These are phyloP conservation scores for Halocynthia aurantium DNA, from an alignment of 23 tunicate species.

Conservation along the genomic window DNA sequence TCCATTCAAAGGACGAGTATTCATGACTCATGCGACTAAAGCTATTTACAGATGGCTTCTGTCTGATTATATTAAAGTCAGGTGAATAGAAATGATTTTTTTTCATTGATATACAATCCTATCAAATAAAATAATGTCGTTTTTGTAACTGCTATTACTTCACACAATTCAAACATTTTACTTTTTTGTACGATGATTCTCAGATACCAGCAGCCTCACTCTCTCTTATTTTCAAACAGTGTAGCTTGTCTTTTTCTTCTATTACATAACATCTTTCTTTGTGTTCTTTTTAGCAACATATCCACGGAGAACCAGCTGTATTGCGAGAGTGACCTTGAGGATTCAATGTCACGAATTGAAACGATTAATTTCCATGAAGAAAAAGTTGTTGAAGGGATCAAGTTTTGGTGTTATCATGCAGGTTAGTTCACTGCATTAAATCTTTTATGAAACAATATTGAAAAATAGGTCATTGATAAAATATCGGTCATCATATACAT, in stretches of 20 bases:
- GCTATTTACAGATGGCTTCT: slow-evolving; percentile 91
- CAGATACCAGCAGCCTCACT: no score
- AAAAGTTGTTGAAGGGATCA: slow-evolving; percentile 85
- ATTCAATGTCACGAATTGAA: slow-evolving; percentile 85
- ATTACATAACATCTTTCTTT: not conserved
- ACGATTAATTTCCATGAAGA: slow-evolving; percentile 97
- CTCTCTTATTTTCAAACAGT: not conserved
- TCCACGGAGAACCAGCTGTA: slow-evolving; percentile 87
- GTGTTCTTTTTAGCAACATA: slow-evolving; percentile 53
- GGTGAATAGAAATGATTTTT: slow-evolving; percentile 14
- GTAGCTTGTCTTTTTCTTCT: not conserved
- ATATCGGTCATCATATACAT: no score
- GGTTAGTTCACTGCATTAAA: slow-evolving; percentile 18
- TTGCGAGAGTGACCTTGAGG: slow-evolving; percentile 93
- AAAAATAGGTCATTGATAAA: no score
- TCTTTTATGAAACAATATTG: no score
- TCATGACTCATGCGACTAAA: slow-evolving; percentile 96
- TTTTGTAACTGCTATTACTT: not conserved
- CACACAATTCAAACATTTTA: no score
- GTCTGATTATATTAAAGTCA: slow-evolving; percentile 94
- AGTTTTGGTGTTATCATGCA: slow-evolving; percentile 98
- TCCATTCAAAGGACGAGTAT: slow-evolving; percentile 90
- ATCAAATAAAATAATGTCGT: not conserved
- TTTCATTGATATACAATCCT: not conserved
- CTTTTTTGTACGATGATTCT: no score